A percentile compares a stretch with the other conserved stretches of the same genome.
Conservation (phyloP, 2,797 vertebrate genomes). For the Caiman crocodilus region DNA sequence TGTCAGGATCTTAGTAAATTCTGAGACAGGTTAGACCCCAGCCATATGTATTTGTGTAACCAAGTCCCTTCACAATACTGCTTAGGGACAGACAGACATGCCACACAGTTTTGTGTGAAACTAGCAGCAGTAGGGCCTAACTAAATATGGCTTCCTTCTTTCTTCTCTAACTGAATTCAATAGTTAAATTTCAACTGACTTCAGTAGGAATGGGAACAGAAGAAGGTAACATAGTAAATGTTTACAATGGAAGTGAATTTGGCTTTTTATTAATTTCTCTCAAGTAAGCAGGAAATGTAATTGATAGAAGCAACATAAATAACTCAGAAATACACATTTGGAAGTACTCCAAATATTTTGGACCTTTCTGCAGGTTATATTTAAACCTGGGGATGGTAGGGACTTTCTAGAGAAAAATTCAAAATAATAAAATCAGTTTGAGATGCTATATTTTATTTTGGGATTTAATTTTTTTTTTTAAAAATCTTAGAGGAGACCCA, state of each 20-base stretch:
- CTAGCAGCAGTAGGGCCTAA: background rate
- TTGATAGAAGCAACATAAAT: background rate
- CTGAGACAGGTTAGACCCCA: background rate
- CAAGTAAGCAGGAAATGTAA: background rate
- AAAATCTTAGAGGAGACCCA: background rate
- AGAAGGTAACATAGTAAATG: background rate
- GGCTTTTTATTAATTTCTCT: background rate
- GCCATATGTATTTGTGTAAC: background rate
- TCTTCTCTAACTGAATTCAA: background rate
- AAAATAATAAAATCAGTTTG: background rate
- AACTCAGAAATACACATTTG: background rate
- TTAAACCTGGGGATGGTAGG: background rate
- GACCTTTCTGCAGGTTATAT: background rate
- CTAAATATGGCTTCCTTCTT: background rate
- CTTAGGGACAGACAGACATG: background rate
- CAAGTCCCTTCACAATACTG: background rate
- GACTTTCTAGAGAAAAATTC: background rate
- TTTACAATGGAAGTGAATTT: background rate
- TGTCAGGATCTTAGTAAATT: background rate
- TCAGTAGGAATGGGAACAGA: background rate
- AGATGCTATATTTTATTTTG: background rate
- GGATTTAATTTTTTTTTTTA: too few relatives aligned
- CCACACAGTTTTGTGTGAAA: accelerated
- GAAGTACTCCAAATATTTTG: background rate
- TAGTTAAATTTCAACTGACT: background rate